Percentiles rank a stretch among this genome's conserved stretches.
Conservation (phyloP, 2,113 vertebrate genomes). For the Axis porcinus region DNA sequence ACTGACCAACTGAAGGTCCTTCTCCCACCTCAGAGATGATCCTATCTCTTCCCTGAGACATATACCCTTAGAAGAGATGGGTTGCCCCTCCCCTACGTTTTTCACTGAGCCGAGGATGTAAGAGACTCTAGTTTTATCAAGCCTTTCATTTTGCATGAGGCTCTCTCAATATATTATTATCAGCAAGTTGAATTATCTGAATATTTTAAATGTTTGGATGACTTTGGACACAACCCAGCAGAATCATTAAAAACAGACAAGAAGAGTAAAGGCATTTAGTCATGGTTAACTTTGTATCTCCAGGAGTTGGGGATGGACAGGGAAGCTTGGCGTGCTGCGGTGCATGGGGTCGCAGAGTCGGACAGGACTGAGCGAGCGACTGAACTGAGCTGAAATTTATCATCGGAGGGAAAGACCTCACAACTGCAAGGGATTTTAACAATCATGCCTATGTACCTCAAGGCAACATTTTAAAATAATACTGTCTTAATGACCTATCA, state of each 20-base stretch:
- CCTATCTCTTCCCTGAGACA: not conserved
- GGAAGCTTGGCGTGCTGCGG: not conserved
- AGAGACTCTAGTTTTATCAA: not conserved
- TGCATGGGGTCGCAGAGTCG: rapidly evolving
- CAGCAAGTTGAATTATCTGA: not conserved
- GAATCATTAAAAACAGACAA: not conserved
- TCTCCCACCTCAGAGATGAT: not conserved
- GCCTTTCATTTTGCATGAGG: not conserved
- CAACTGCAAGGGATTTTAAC: not conserved
- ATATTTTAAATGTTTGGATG: not conserved
- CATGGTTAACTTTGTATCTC: not conserved
- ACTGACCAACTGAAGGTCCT: not conserved
- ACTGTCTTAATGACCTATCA: not conserved
- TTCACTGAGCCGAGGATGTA: not conserved
- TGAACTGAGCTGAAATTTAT: not conserved
- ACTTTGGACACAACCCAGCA: not conserved
- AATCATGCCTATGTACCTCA: not conserved
- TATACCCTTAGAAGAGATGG: not conserved
- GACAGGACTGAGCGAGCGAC: rapidly evolving
- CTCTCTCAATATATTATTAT: not conserved
- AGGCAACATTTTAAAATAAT: not conserved
- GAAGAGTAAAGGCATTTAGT: not conserved
- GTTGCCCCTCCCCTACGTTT: not conserved
- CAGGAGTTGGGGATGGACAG: not conserved
- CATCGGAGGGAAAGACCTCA: not conserved